These are phyloP conservation scores for Cromileptes altivelis DNA, from an alignment of 2,113 vertebrate genomes.

Conservation along the genomic window DNA sequence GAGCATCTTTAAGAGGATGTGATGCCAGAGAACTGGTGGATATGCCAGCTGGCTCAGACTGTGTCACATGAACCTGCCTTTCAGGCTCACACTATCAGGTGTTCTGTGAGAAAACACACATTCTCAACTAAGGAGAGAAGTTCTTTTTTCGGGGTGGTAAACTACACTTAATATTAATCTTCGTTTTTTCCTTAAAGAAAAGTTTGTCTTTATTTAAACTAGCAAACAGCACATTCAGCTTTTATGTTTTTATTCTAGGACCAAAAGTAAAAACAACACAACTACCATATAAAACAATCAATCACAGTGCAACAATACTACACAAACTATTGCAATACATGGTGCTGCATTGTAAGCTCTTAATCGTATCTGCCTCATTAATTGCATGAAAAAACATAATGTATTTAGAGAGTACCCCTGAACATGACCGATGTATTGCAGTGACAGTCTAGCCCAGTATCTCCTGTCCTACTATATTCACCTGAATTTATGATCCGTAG, in stretches of 20 bases:
- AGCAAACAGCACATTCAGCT: neutral
- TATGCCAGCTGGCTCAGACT: slow-evolving; percentile 28
- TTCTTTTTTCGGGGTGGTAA: neutral
- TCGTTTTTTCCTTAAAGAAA: neutral
- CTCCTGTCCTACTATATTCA: neutral
- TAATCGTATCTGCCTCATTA: neutral
- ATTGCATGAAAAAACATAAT: neutral
- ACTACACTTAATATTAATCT: neutral
- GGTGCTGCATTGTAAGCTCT: neutral
- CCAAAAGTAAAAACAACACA: neutral
- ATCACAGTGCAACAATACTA: neutral
- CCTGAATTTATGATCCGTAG: neutral
- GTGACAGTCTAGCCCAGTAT: neutral
- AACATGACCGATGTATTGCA: neutral
- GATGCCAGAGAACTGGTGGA: slow-evolving; percentile 8
- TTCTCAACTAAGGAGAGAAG: neutral
- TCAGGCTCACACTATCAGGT: neutral
- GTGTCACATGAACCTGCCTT: neutral
- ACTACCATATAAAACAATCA: neutral
- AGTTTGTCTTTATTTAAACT: neutral
- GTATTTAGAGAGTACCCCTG: neutral
- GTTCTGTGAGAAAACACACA: neutral
- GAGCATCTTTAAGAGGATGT: slow-evolving; percentile 6
- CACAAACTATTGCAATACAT: neutral
- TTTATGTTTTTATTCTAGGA: neutral